These are phyloP conservation scores for Barypeithes pellucidus DNA, from an alignment of 2,888 invertebrate genomes.

Conservation along the genomic window DNA sequence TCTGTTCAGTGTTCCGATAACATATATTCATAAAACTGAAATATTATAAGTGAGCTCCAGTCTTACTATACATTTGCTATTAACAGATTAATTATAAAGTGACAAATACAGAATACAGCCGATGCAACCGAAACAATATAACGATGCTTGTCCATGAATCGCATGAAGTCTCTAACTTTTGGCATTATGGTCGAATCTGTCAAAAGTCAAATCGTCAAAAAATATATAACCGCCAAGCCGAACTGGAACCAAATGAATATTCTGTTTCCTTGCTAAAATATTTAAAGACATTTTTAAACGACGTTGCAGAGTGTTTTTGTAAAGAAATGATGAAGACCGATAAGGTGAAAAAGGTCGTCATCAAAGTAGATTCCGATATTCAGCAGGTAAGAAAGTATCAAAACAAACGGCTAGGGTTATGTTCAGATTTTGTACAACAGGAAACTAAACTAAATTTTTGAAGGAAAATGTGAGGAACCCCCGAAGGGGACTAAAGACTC, in stretches of 20 bases:
- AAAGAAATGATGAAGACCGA: constrained; percentile 64
- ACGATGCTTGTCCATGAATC: too few species aligned
- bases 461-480: constrained; percentile 76
- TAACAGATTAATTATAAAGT: too few species aligned
- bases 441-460: constrained; percentile 48
- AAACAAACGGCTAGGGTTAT: constrained; percentile 7
- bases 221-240: constrained; percentile 10
- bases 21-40: too few species aligned
- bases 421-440: constrained; percentile 1
- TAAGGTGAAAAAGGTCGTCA: constrained; percentile 60
- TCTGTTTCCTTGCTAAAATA: background rate
- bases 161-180: too few species aligned
- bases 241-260: background rate
- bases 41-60: too few species aligned
- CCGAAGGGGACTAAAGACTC: constrained; percentile 81
- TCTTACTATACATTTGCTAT: too few species aligned
- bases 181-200: too few species aligned
- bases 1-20: too few species aligned
- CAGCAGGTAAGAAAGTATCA: constrained; percentile 62
- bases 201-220: background rate
- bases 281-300: background rate
- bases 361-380: constrained; percentile 63
- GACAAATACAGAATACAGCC: too few species aligned
- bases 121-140: too few species aligned
- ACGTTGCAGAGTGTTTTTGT: background rate